phyloP scores from a whole-genome alignment of 2,888 invertebrate species.

The Bibio marci region DNA sequence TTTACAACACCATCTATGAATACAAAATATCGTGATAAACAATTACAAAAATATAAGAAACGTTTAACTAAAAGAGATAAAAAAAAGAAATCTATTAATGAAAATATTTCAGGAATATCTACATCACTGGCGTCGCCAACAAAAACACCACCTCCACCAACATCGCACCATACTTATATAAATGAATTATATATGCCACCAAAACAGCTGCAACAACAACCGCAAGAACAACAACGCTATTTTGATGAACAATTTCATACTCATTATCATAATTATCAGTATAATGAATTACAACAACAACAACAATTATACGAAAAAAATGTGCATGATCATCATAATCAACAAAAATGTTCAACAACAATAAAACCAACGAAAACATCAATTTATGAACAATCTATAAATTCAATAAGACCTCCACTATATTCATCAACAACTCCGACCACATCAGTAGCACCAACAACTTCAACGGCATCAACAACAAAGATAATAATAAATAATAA shows the following conservation, averaged over 20 bases:
- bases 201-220: too few relatives aligned
- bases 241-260: too few relatives aligned
- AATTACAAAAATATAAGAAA: slow-evolving; percentile 28
- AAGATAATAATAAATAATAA: not conserved
- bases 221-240: not conserved
- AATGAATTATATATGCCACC: too few relatives aligned
- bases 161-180: not conserved
- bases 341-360: not conserved
- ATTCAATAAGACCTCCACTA: slow-evolving; percentile 15
- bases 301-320: too few relatives aligned
- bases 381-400: slow-evolving; percentile 12
- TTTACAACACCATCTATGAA: slow-evolving; percentile 5
- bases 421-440: slow-evolving; percentile 11
- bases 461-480: not conserved
- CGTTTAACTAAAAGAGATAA: slow-evolving; percentile 28
- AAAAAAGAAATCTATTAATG: slow-evolving; percentile 10
- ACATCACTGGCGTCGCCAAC: not conserved
- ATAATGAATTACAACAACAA: too few relatives aligned
- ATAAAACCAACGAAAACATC: not conserved
- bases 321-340: not conserved
- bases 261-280: too few relatives aligned
- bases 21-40: slow-evolving; percentile 22
- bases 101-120: not conserved
- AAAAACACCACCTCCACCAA: slow-evolving; percentile 1
- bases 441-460: not conserved